Conservation (phyloP, 2,888 invertebrate species). For the Eucera pruinosa region DNA sequence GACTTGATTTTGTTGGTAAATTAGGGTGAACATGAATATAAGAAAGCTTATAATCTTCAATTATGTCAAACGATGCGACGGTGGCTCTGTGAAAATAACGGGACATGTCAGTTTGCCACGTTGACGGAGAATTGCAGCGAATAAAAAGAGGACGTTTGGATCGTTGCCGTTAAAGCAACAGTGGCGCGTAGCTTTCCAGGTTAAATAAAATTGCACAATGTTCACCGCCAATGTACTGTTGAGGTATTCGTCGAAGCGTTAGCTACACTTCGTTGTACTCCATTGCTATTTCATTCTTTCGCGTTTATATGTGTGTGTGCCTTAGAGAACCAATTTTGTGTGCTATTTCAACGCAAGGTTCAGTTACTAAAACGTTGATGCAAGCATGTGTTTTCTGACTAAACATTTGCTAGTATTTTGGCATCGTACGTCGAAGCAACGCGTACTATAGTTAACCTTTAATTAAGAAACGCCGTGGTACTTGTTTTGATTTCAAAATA, state of each 20-base stretch:
- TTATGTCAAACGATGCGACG: constrained; percentile 10
- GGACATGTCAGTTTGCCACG: not conserved
- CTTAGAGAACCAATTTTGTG: not conserved
- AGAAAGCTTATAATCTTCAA: not conserved
- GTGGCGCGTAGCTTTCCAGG: constrained; percentile 12
- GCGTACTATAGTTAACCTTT: not conserved
- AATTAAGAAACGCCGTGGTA: not conserved
- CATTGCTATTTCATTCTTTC: constrained; percentile 5
- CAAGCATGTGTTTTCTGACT: not conserved
- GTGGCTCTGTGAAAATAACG: not conserved
- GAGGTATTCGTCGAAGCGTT: constrained; percentile 33
- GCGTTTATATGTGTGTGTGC: not conserved
- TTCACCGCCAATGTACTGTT: constrained; percentile 2
- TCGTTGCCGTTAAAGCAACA: constrained; percentile 24
- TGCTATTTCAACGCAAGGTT: not conserved
- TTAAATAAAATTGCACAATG: constrained; percentile 30
- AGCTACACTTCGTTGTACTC: constrained; percentile 16
- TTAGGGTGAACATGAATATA: not conserved
- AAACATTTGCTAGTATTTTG: not conserved
- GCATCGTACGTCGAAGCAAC: no score
- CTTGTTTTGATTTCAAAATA: not conserved
- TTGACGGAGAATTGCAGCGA: constrained; percentile 11
- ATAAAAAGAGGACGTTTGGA: constrained; percentile 17
- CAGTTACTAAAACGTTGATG: not conserved
- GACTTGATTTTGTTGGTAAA: not conserved